Base-by-base conservation (phyloP, 2,888 invertebrate genomes). In the Zelleria hepariella region DNA sequence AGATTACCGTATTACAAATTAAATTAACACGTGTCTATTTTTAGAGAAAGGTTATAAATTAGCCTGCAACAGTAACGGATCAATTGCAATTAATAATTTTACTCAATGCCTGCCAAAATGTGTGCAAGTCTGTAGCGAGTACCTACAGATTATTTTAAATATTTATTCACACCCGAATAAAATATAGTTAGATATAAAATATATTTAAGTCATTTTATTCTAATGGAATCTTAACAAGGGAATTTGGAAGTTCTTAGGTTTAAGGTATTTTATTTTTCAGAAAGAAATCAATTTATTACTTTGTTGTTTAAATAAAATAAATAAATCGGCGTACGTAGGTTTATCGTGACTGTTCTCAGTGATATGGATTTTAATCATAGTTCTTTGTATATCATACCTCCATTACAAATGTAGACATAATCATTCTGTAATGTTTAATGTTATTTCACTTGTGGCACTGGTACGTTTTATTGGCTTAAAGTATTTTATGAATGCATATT, bases 181-280 rank as follows among this genome's bases (percentile, higher is more conserved):
- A 18, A 20, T 27, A 20, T 55, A 55, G 18, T 7, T 32, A 27
- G n/a, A 54, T 47, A 48, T 59, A 59, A 26, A 47, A 56, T 59
- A 59, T 49, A 26, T 56, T 20, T 59, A 59, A 59, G 59, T 52
- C 25, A 59, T 59, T 56, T 56, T 54, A 57, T 53, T 24, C 26
- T 49, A 47, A 55, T 58, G 57, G 71, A 57, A 75, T 69, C 66
- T 73, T 74, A 74, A 78, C 77, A 80, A 80, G 75, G 75, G 75
- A 76, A 67, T 67, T 57, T 60, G 67, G 59, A 63, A 64, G 64
- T 66, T 64, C 49, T 64, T 69, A 73, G 70, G 65, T 66, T 59
- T 72, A 74, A 74, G 25, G 51, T 20, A 8, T 21, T 20, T 72
- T 66, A 64, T 67, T 67, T 71, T 72, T 69, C 64, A 18, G 21